Percentiles rank a stretch among this genome's conserved stretches.
Conservation (phyloP, 2,113 vertebrate species). For the Centropristis striata region DNA sequence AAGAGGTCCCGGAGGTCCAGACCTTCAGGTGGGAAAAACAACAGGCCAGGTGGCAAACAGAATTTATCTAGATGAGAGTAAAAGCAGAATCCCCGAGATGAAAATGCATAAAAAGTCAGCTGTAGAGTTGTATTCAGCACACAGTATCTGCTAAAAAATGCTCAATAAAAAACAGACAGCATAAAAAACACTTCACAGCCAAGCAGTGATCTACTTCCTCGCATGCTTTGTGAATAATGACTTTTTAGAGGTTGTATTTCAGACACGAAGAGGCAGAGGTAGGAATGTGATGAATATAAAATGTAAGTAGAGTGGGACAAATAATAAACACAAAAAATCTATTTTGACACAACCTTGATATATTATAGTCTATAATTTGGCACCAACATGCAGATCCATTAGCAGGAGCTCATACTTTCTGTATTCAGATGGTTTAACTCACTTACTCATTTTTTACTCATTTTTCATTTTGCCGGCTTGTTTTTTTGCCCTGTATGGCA, state of each 20-base stretch:
- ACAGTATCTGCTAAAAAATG: not conserved
- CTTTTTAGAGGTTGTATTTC: not conserved
- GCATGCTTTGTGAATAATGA: not conserved
- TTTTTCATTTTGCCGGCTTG: no score
- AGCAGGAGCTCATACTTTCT: not conserved
- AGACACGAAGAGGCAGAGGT: not conserved
- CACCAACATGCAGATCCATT: not conserved
- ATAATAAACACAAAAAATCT: no score
- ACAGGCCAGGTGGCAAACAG: not conserved
- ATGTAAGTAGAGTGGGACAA: no score
- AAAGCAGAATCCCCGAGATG: not conserved
- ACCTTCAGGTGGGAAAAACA: constrained; percentile 90
- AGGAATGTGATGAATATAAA: not conserved
- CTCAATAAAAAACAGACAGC: not conserved
- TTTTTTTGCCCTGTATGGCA: no score
- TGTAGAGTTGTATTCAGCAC: not conserved
- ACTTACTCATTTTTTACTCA: no score
- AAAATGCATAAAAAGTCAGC: not conserved
- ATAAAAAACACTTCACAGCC: not conserved
- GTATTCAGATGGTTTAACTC: not conserved
- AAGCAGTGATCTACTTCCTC: not conserved
- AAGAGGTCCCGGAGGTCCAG: constrained; percentile 94
- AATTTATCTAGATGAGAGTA: no score
- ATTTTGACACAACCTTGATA: no score
- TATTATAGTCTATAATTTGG: not conserved